These are phyloP conservation scores for Hiodon tergisus DNA, from an alignment of 2,113 vertebrate species.

Conservation along the genomic window DNA sequence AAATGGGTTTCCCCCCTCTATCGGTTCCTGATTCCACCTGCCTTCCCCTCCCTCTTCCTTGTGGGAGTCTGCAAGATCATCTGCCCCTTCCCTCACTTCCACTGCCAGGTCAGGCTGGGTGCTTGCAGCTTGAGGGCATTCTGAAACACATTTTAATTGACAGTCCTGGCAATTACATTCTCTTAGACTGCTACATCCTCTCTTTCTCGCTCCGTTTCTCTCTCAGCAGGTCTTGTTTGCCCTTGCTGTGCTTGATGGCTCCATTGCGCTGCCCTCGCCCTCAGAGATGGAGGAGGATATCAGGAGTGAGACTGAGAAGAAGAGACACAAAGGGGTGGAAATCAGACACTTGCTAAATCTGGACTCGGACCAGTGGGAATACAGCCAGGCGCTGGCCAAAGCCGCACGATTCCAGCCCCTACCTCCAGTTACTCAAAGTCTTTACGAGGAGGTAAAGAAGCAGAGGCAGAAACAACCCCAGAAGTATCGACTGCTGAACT, in stretches of 20 bases:
- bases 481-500: constrained; percentile 52
- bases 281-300: constrained; percentile 47
- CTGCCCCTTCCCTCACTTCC: constrained; percentile 67
- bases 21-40: constrained; percentile 55
- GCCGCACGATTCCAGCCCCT: constrained; percentile 42
- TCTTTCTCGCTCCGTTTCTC: background rate
- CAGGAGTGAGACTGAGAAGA: constrained; percentile 29
- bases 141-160: background rate
- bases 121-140: background rate
- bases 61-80: constrained; percentile 64
- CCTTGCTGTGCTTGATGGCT: constrained; percentile 49
- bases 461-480: constrained; percentile 40
- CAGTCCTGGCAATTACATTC: background rate
- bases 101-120: constrained; percentile 57
- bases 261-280: constrained; percentile 38
- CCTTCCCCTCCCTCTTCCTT: constrained; percentile 63
- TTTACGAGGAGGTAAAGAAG: constrained; percentile 52
- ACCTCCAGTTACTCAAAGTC: constrained; percentile 37
- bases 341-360: constrained; percentile 49
- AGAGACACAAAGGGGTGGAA: constrained; percentile 35
- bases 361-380: constrained; percentile 55
- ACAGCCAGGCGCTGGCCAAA: constrained; percentile 43
- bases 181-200: background rate
- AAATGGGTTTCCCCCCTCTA: constrained; percentile 59
- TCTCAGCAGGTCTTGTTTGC: constrained; percentile 52